phyloP scores from a whole-genome alignment of 2,797 vertebrate species.

The Mormyrus proboscirostris region DNA sequence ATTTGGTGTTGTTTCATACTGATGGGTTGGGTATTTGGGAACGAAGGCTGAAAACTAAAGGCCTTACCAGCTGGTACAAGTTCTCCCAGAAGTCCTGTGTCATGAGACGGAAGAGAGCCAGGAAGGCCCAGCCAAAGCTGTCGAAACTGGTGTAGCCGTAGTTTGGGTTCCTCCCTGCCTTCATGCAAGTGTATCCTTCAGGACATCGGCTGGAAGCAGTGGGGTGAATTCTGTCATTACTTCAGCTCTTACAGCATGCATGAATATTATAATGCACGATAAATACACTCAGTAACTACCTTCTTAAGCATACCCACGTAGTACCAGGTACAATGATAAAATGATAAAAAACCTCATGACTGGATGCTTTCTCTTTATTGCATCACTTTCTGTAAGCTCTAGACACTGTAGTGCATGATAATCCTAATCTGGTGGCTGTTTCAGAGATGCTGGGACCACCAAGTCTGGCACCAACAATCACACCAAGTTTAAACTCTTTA shows the following conservation, averaged over 20 bases:
- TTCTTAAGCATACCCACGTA: not conserved
- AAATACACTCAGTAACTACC: not conserved
- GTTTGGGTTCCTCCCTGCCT: constrained; percentile 93
- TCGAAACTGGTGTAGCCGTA: constrained; percentile 98
- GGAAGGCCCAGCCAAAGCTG: constrained; percentile 97
- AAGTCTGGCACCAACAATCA: not conserved
- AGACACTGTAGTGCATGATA: not conserved
- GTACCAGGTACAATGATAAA: not conserved
- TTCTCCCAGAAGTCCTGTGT: constrained; percentile 99
- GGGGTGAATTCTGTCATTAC: not conserved
- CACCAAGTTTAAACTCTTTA: not conserved
- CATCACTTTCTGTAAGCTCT: not conserved
- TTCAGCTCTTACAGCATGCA: not conserved
- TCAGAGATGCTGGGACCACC: not conserved
- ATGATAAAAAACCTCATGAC: not conserved
- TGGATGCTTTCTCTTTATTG: not conserved
- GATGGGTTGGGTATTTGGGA: not conserved
- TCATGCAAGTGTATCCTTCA: constrained; percentile 92
- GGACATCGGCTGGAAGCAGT: constrained; percentile 60
- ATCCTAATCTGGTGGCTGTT: not conserved
- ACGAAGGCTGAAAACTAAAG: not conserved
- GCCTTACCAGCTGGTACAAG: constrained; percentile 87
- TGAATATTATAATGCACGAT: not conserved
- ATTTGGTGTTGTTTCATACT: not conserved
- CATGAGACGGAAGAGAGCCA: constrained; percentile 97